phyloP scores from a whole-genome alignment of 2,113 vertebrate species.

The Grallaria varia region DNA sequence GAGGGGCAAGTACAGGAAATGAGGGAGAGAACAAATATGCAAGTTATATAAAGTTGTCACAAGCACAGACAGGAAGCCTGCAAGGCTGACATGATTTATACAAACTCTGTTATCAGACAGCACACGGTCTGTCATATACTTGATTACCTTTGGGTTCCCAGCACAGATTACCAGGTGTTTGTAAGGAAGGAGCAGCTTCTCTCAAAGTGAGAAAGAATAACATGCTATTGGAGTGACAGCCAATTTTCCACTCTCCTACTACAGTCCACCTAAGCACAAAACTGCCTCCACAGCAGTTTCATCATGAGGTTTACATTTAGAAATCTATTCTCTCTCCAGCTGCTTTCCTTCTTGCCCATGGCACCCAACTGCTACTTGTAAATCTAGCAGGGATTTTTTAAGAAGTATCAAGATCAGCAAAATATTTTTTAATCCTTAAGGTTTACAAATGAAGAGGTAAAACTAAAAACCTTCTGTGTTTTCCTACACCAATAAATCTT shows the following conservation, averaged over 20 bases:
- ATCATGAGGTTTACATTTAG: neutral
- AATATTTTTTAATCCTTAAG: neutral
- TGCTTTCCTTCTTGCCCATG: neutral
- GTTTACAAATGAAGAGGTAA: neutral
- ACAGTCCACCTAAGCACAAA: neutral
- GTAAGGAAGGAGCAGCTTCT: neutral
- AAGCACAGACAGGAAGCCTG: neutral
- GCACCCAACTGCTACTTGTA: neutral
- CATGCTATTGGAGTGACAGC: neutral
- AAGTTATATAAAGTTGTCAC: neutral
- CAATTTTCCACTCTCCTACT: neutral
- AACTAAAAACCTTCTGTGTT: neutral
- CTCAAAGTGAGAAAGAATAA: neutral
- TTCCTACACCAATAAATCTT: neutral
- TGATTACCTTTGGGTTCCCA: neutral
- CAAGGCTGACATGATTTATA: neutral
- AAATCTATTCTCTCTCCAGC: neutral
- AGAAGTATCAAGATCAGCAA: neutral
- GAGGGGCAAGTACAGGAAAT: neutral
- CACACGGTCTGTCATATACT: neutral
- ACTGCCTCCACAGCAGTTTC: neutral
- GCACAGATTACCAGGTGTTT: neutral
- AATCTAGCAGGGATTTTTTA: neutral
- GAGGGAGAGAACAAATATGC: neutral
- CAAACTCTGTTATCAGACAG: neutral